Conservation (phyloP, 2,888 invertebrate genomes). For the Drosophila buzzatii region DNA sequence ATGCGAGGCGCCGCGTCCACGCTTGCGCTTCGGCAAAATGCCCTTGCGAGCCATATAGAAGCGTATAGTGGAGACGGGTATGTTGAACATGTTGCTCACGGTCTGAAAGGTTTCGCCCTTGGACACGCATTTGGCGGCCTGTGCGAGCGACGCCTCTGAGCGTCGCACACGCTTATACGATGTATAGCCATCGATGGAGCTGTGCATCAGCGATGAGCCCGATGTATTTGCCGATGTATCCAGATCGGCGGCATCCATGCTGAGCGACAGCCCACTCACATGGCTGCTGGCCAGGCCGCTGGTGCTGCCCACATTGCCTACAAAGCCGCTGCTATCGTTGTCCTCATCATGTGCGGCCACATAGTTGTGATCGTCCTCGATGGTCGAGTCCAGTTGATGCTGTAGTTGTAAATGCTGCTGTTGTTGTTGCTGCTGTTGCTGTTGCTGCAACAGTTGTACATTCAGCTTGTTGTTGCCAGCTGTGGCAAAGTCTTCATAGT, state of each 20-base stretch:
- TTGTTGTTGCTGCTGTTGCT: constrained; percentile 26
- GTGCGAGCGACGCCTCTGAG: constrained; percentile 91
- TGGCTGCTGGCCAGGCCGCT: constrained; percentile 36
- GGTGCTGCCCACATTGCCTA: constrained; percentile 19
- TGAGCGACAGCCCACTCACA: constrained; percentile 41
- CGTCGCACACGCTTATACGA: constrained; percentile 88
- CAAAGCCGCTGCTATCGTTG: constrained; percentile 77
- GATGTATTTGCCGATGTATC: constrained; percentile 76
- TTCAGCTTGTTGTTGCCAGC: constrained; percentile 42
- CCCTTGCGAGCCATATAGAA: constrained; percentile 96
- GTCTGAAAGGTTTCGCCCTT: constrained; percentile 95
- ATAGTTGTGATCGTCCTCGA: constrained; percentile 82
- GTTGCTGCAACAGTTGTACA: constrained; percentile 36
- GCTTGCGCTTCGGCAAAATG: constrained; percentile 91
- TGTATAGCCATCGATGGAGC: constrained; percentile 67
- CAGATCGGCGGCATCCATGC: constrained; percentile 74
- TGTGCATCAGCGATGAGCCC: constrained; percentile 59
- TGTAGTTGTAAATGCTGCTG: constrained; percentile 34
- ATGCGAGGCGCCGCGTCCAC: constrained; percentile 89
- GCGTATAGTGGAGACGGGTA: constrained; percentile 94
- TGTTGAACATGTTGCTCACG: constrained; percentile 94
- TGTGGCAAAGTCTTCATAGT: constrained; percentile 70
- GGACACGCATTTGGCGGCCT: constrained; percentile 94
- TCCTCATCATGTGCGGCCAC: constrained; percentile 82
- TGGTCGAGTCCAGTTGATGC: constrained; percentile 72